These are phyloP conservation scores for Apodemia zela DNA, from an alignment of 2,888 invertebrate species.

Conservation along the genomic window DNA sequence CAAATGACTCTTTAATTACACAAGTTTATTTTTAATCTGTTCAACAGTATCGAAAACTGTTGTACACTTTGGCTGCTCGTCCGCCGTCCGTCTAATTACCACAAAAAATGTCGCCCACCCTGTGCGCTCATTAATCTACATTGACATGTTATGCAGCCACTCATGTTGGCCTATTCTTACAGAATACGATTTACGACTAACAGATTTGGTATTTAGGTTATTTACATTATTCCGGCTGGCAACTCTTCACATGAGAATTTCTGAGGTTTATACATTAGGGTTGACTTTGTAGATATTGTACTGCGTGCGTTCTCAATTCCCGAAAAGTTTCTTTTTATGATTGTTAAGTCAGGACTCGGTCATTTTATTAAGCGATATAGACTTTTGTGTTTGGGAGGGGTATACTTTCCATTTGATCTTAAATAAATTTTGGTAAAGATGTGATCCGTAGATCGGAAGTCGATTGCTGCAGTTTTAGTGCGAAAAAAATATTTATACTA, in stretches of 20 bases:
- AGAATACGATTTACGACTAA: constrained; percentile 29
- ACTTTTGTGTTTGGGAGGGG: too few relatives aligned
- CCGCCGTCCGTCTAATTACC: constrained; percentile 50
- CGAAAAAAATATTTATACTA: too few relatives aligned
- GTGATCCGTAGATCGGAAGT: too few relatives aligned
- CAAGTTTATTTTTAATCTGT: constrained; percentile 6
- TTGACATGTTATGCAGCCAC: constrained; percentile 55
- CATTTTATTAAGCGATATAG: too few relatives aligned
- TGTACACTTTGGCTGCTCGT: not conserved
- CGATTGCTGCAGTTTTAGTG: too few relatives aligned
- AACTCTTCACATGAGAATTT: not conserved
- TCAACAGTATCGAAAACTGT: constrained; percentile 20
- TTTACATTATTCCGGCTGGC: constrained; percentile 1
- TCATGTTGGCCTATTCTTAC: constrained; percentile 24
- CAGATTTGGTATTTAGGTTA: constrained; percentile 4
- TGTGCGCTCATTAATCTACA: constrained; percentile 62
- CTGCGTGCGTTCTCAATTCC: too few relatives aligned
- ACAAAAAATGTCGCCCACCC: constrained; percentile 71
- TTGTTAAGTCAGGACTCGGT: too few relatives aligned
- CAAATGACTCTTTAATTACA: constrained; percentile 7
- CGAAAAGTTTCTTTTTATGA: too few relatives aligned
- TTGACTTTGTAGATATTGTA: too few relatives aligned
- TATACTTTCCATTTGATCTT: too few relatives aligned
- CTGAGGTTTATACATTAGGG: not conserved
- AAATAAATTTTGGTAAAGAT: too few relatives aligned